Conservation (phyloP, 2,797 vertebrate species). For the Scarus forsteni region DNA sequence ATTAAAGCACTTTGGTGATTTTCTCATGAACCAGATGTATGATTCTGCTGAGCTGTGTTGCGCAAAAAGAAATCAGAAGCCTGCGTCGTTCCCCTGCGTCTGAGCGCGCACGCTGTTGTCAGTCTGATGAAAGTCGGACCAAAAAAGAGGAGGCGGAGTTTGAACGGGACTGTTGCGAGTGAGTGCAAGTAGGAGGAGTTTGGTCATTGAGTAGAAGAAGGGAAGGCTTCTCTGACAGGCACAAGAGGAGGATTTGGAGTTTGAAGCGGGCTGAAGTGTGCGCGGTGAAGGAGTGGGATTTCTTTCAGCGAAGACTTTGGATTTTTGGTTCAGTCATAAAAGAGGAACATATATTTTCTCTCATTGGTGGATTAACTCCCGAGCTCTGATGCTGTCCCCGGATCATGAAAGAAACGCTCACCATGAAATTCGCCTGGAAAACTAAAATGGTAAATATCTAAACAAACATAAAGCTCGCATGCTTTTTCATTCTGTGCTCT, state of each 20-base stretch:
- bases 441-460: slow-evolving; percentile 91
- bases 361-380: slow-evolving; percentile 49
- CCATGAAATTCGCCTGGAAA: slow-evolving; percentile 96
- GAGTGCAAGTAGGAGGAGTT: slow-evolving; percentile 69
- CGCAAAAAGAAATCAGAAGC: slow-evolving; percentile 41
- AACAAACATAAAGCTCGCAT: neutral
- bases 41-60: slow-evolving; percentile 17
- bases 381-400: slow-evolving; percentile 79
- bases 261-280: slow-evolving; percentile 47
- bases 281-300: slow-evolving; percentile 70
- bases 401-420: slow-evolving; percentile 86
- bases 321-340: neutral
- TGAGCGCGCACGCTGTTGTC: slow-evolving; percentile 48
- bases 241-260: slow-evolving; percentile 43
- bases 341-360: slow-evolving; percentile 21
- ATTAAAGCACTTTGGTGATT: neutral
- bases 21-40: slow-evolving; percentile 4
- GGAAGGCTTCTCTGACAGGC: slow-evolving; percentile 54
- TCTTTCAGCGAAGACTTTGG: slow-evolving; percentile 25
- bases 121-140: slow-evolving; percentile 40
- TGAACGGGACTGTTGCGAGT: slow-evolving; percentile 52
- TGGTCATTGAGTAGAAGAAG: slow-evolving; percentile 72
- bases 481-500: slow-evolving; percentile 41
- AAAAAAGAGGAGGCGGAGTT: slow-evolving; percentile 53
- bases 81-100: slow-evolving; percentile 9